Evolutionary conservation across 2,113 vertebrate genomes (phyloP).

Genomic region (Phalacrocorax aristotelis): DNA sequence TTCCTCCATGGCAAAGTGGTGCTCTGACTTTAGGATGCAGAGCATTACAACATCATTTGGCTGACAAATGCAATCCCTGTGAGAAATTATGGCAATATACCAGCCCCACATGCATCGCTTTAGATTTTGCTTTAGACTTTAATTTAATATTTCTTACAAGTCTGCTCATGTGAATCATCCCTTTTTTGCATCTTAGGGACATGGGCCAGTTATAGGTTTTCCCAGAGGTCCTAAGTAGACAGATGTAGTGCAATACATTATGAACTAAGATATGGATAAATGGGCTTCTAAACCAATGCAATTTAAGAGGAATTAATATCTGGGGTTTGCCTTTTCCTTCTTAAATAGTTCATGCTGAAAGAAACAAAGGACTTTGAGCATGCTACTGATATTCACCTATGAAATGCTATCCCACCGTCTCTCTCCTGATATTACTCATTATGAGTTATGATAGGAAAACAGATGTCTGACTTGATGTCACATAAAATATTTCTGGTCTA

Average conservation of each 20-base stretch:
- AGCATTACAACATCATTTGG: neutral
- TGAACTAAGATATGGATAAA: neutral
- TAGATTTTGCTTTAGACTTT: conserved; percentile 10
- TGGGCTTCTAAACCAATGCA: neutral
- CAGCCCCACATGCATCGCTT: neutral
- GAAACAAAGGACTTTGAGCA: neutral
- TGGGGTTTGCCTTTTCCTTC: neutral
- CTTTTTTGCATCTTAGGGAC: neutral
- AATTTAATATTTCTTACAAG: conserved; percentile 1
- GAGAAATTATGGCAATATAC: neutral
- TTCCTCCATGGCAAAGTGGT: neutral
- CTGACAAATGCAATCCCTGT: neutral
- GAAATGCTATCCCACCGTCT: neutral
- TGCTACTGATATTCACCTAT: neutral
- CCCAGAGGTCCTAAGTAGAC: neutral
- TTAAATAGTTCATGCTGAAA: neutral
- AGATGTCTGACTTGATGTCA: neutral
- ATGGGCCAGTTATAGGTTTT: neutral
- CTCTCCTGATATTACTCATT: neutral
- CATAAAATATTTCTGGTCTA: conserved; percentile 9
- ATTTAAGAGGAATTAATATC: neutral
- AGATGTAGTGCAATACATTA: neutral
- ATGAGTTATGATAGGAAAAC: conserved; percentile 2
- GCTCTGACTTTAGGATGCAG: neutral
- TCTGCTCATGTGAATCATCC: conserved; percentile 13